Evolutionary conservation across 1,140 invertebrate species (phyloP).

Genomic region (Apis florea): DNA sequence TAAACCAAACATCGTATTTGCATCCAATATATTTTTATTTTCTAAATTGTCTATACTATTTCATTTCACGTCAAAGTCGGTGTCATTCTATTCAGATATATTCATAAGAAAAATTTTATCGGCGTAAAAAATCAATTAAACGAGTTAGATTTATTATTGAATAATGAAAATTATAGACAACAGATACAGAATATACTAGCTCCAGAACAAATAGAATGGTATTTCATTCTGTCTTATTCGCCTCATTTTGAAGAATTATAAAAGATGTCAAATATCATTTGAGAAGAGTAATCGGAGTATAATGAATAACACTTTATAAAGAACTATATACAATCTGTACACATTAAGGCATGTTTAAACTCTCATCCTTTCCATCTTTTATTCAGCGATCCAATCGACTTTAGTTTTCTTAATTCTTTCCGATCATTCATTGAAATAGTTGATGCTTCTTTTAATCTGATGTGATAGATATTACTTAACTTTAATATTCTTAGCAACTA

Average conservation of each 20-base stretch:
- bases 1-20: neutral
- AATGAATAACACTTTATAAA: neutral
- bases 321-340: too few species aligned
- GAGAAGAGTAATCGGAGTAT: neutral
- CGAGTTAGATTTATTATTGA: neutral
- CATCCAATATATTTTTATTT: neutral
- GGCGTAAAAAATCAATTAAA: neutral
- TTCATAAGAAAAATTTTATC: constrained; percentile 9
- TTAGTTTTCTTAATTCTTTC: neutral
- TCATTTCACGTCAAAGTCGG: neutral
- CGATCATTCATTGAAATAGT: neutral
- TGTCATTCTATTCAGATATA: neutral
- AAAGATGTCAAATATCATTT: neutral
- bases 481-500: neutral
- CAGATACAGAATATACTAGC: neutral
- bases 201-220: neutral
- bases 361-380: neutral
- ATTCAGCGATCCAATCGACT: constrained; percentile 3
- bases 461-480: neutral
- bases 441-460: neutral
- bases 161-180: neutral
- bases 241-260: constrained; percentile 20
- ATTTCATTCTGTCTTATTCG: neutral
- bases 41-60: neutral
- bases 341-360: constrained; percentile 2